Evolutionary conservation across 2,888 invertebrate genomes (phyloP).

Genomic region (Liodrosophila aerea): DNA sequence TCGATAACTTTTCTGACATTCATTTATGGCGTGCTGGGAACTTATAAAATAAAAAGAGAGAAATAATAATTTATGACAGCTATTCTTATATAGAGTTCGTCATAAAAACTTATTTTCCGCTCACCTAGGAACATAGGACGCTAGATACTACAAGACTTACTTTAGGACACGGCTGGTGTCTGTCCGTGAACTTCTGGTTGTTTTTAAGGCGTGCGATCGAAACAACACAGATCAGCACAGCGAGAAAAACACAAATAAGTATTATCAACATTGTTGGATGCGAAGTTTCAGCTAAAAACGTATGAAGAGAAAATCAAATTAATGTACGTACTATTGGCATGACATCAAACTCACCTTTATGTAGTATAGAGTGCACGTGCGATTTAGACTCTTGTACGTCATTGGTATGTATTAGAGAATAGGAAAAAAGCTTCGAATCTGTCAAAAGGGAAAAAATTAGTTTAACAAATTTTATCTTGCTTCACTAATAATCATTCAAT

Average conservation of each 20-base stretch:
- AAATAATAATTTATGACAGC: too few relatives aligned
- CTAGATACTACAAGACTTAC: too few relatives aligned
- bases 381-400: slow-evolving; percentile 81
- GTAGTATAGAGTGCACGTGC: slow-evolving; percentile 77
- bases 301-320: not conserved
- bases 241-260: slow-evolving; percentile 81
- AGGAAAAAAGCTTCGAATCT: slow-evolving; percentile 83
- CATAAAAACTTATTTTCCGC: too few relatives aligned
- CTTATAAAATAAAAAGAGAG: too few relatives aligned
- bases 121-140: too few relatives aligned
- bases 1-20: too few relatives aligned
- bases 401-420: slow-evolving; percentile 80
- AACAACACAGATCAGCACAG: slow-evolving; percentile 80
- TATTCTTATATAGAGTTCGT: too few relatives aligned
- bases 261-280: slow-evolving; percentile 82
- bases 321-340: not conserved
- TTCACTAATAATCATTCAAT: not conserved
- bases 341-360: slow-evolving; percentile 68
- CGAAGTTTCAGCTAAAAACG: slow-evolving; percentile 78
- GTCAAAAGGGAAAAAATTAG: slow-evolving; percentile 26
- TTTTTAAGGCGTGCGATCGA: slow-evolving; percentile 81
- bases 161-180: slow-evolving; percentile 82
- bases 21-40: too few relatives aligned
- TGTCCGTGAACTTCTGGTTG: slow-evolving; percentile 79
- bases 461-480: too few relatives aligned